These are phyloP conservation scores for Mormyrus lacerda DNA, from an alignment of 2,113 vertebrate genomes.

Conservation along the genomic window DNA sequence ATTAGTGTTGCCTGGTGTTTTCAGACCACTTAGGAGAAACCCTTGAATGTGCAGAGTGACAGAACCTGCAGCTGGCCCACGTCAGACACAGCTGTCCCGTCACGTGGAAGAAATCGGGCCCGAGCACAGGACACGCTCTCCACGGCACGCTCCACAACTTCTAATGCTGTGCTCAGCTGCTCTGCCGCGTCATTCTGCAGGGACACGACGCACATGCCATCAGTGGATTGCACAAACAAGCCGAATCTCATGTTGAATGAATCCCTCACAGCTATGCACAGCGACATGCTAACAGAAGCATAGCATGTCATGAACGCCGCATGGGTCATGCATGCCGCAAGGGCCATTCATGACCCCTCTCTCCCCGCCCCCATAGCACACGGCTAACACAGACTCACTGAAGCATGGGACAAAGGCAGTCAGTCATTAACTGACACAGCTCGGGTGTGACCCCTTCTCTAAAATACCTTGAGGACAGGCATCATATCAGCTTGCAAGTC, in stretches of 20 bases:
- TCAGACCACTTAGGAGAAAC: not conserved
- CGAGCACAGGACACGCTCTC: constrained; percentile 49
- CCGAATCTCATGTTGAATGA: not conserved
- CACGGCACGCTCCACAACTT: constrained; percentile 64
- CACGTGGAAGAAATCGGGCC: constrained; percentile 39
- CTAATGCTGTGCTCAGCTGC: constrained; percentile 62
- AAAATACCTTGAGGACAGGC: not conserved
- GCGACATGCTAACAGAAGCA: not conserved
- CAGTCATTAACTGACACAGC: not conserved
- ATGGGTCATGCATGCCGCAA: not conserved
- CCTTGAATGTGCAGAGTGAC: not conserved
- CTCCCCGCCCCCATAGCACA: not conserved
- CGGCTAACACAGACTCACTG: not conserved
- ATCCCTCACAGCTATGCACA: not conserved
- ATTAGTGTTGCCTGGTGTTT: not conserved
- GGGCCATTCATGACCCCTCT: constrained; percentile 18
- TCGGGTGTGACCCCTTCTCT: not conserved
- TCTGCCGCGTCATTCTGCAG: constrained; percentile 59
- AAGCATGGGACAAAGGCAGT: constrained; percentile 21
- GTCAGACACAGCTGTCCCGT: constrained; percentile 62
- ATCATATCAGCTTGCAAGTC: not conserved
- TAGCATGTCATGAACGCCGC: not conserved
- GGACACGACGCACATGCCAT: not conserved
- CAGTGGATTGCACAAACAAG: not conserved
- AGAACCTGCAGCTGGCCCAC: constrained; percentile 65